Conservation (phyloP, 1,140 invertebrate genomes). For the Branchinecta lindahli region DNA sequence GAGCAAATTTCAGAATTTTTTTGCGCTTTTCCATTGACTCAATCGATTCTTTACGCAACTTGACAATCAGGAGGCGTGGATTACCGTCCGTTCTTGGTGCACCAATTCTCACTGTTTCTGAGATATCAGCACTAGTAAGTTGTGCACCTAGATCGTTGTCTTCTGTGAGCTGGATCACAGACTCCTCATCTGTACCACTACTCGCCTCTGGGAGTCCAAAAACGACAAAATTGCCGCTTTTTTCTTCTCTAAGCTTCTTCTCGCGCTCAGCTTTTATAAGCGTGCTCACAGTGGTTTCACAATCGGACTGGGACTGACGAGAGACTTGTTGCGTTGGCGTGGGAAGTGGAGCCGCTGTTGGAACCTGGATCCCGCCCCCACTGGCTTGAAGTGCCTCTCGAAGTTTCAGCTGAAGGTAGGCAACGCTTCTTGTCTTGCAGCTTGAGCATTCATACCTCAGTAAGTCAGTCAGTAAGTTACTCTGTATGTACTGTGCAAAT, state of each 20-base stretch:
- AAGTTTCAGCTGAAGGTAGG: conserved; percentile 1
- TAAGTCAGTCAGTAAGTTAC: too few species aligned
- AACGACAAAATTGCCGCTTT: not conserved
- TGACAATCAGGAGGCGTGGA: not conserved
- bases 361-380: not conserved
- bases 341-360: too few species aligned
- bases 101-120: not conserved
- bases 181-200: not conserved
- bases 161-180: not conserved
- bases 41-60: not conserved
- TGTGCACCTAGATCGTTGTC: not conserved
- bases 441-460: not conserved
- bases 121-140: not conserved
- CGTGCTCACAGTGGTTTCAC: not conserved
- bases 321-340: not conserved
- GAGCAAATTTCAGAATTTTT: not conserved
- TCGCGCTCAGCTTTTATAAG: not conserved
- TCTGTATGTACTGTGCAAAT: too few species aligned
- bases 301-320: not conserved
- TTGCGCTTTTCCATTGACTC: not conserved
- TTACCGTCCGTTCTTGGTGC: not conserved
- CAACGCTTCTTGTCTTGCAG: not conserved
- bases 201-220: not conserved
- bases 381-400: not conserved
- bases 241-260: conserved; percentile 2